Evolutionary conservation across 2,113 vertebrate genomes (phyloP), one percentile per base, ranked within the genome.

Genomic region (Rhinopithecus roxellana): DNA sequence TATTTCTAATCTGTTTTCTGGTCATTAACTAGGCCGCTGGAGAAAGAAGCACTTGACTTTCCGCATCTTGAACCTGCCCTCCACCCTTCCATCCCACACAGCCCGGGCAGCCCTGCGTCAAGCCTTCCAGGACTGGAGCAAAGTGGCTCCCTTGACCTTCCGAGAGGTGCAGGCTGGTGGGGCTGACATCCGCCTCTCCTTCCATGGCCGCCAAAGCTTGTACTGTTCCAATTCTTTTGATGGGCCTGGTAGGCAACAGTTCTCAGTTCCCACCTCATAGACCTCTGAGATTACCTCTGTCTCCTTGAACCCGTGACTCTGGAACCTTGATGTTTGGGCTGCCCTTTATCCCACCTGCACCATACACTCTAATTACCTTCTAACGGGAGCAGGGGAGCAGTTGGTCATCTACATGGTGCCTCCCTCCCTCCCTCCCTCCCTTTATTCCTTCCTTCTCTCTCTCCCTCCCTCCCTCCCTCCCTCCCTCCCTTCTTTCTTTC

Each of bases 101-200:
- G 98, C 99, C 30, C 97, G 97, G 78, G 79, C 59, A 11, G 99
- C 99, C 57, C 96, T 99, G 85, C 97, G 97, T 48, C 95, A 98
- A 9, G 99, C 99, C 72, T 99, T 99, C 96, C 98, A 98, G 74
- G 99, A 99, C 97, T 99, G 99, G 99, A 99, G 99, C 17, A 98
- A 98, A 0, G 99, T 99, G 97, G 92, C 99, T 0, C 97, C 98
- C 1, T 94, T 99, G 97, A 99, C 89, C 95, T 99, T 99, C 97
- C 98, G 90, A 84, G 99, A 99, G 96, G 97, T 99, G 43, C 27
- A 90, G 38, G 97, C 98, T 27, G 99, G 99, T 90, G 93, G 98
- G 82, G 98, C 99, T 0, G 99, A 99, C 98, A 99, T 99, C 81
- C 99, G 96, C 78, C 99, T 99, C 96, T 98, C 98, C 32, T 99